These are phyloP conservation scores for Lagodon rhomboides DNA, from an alignment of 2,797 vertebrate genomes.

Conservation along the genomic window DNA sequence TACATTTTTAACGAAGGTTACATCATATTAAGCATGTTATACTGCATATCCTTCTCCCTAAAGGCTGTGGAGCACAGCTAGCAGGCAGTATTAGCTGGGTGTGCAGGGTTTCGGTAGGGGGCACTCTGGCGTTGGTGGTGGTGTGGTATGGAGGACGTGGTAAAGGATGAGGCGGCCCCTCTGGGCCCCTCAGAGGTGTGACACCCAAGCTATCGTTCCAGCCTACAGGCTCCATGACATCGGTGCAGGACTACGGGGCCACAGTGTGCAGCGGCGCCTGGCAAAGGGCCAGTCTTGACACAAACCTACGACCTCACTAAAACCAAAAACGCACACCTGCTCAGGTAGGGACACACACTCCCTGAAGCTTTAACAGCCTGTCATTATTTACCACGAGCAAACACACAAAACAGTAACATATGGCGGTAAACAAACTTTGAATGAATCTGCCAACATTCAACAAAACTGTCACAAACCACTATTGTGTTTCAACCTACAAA, in stretches of 20 bases:
- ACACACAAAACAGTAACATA: neutral
- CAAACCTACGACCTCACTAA: conserved; percentile 63
- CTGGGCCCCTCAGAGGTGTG: conserved; percentile 52
- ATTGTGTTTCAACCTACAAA: conserved; percentile 1
- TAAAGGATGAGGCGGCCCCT: conserved; percentile 8
- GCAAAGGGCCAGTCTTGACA: conserved; percentile 52
- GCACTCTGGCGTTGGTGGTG: conserved; percentile 31
- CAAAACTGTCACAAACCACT: neutral
- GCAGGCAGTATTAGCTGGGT: conserved; percentile 24
- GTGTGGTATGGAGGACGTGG: conserved; percentile 16
- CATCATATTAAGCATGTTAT: neutral
- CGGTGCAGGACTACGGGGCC: conserved; percentile 73
- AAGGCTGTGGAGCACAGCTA: conserved; percentile 6
- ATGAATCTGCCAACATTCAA: too few species aligned
- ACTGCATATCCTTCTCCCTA: neutral
- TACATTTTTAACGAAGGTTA: neutral
- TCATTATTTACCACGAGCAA: neutral
- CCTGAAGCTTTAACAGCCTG: conserved; percentile 8
- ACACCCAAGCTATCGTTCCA: conserved; percentile 78
- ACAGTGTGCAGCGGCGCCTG: conserved; percentile 45
- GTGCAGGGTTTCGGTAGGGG: conserved; percentile 42
- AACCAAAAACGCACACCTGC: conserved; percentile 66
- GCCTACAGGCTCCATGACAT: conserved; percentile 62
- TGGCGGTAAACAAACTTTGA: neutral
- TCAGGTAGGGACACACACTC: conserved; percentile 68